Base-by-base conservation (phyloP, 1,140 invertebrate genomes). In the Camponotus vicinus region DNA sequence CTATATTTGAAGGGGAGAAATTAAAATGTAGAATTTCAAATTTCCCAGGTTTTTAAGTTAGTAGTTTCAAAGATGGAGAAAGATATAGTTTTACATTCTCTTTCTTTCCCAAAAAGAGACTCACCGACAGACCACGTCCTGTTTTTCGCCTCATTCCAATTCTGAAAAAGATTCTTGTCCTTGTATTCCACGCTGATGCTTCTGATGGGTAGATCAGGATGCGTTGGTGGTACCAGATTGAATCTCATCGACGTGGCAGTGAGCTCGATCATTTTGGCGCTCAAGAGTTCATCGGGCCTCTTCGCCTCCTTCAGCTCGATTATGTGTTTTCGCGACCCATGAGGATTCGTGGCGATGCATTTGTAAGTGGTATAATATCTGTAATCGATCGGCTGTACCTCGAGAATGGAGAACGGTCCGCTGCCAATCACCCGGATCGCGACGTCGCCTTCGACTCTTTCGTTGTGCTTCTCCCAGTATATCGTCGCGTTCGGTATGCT, bases 401-500 rank as follows among this genome's bases (percentile, higher is more conserved):
- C 96, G 0, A 98, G 94, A 83, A 96, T 96, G 64, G 97, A 98
- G 49, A 95, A 93, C 1, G 97, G 97, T 6, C 97, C 97, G 8
- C 96, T 96, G 0, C 96, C 97, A 45, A 95, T 94, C 57, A 97
- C 96, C 45, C 95, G 94, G 1, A 98, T 95, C 79, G 95, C 95
- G 0, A 91, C 92, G 55, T 96, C 96, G 11, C 94, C 95, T 8
- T 96, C 93, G 70, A 96, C 95, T 27, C 40, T 95, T 94, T 7
- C 95, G 93, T 32, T 96, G 96, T 96, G 27, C 27, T 0, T 27
- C 27, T 27, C 27, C 98, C 98, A 99, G 85, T 96, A 96, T 86
- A 99, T 98, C 1, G 98, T 98, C 0, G 98, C 98, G 93, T 99
- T 99, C 0, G 98, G 98, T 92, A 99, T 98, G 87, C 97, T 97